phyloP scores from a whole-genome alignment of 2,888 invertebrate species.

The Caprella mutica region DNA sequence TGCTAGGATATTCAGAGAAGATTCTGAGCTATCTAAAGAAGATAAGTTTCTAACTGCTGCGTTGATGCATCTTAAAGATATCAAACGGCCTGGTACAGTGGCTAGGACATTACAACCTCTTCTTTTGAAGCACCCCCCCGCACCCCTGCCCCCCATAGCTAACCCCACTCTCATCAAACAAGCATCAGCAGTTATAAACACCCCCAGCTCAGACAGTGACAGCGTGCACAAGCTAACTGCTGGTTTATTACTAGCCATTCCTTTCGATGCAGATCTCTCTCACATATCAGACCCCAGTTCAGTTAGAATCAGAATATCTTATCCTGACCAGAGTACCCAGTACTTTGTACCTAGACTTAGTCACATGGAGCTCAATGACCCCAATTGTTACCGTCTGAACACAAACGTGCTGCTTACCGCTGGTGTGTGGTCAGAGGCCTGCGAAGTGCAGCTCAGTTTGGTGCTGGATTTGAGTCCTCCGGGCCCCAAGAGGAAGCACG shows the following conservation, averaged over 20 bases:
- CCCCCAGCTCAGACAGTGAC: slow-evolving; percentile 71
- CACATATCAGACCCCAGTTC: slow-evolving; percentile 62
- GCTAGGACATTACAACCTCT: slow-evolving; percentile 66
- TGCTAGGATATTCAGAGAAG: slow-evolving; percentile 38
- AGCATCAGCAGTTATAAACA: slow-evolving; percentile 52
- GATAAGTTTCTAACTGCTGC: slow-evolving; percentile 70
- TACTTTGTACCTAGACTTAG: slow-evolving; percentile 56
- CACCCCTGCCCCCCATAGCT: slow-evolving; percentile 46
- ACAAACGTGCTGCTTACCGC: slow-evolving; percentile 82
- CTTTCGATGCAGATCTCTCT: slow-evolving; percentile 72
- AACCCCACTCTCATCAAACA: slow-evolving; percentile 25
- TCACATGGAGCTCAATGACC: slow-evolving; percentile 42
- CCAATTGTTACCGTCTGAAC: slow-evolving; percentile 51
- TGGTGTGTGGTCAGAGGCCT: slow-evolving; percentile 84
- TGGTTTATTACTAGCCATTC: slow-evolving; percentile 74
- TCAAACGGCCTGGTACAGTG: slow-evolving; percentile 73
- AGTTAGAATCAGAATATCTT: slow-evolving; percentile 65
- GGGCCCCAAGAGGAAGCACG: slow-evolving; percentile 4
- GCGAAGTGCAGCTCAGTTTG: slow-evolving; percentile 72
- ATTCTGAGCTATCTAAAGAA: neutral
- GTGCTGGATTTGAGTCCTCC: slow-evolving; percentile 56
- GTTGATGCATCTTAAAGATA: slow-evolving; percentile 65
- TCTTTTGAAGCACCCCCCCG: slow-evolving; percentile 55
- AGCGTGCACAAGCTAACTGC: slow-evolving; percentile 81
- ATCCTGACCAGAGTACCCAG: slow-evolving; percentile 82